These are phyloP conservation scores for Contarinia nasturtii DNA, from an alignment of 1,140 invertebrate genomes.

Conservation along the genomic window DNA sequence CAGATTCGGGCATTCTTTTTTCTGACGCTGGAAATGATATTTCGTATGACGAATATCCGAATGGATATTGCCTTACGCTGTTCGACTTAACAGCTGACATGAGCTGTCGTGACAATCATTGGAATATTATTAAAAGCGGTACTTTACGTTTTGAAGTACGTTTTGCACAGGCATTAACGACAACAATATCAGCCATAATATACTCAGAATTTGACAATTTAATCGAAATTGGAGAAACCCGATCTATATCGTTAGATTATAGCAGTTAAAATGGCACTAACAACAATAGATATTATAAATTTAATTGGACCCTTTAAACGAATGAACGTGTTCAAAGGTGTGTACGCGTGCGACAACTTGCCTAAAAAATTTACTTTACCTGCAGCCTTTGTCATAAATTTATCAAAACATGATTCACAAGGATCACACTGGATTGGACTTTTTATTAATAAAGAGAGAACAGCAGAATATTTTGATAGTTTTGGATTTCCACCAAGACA, in stretches of 20 bases:
- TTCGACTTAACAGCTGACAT: conserved; percentile 21
- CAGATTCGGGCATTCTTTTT: conserved; percentile 17
- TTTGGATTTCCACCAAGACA: too few species aligned
- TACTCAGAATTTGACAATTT: too few species aligned
- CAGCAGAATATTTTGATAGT: background rate
- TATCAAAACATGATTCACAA: background rate
- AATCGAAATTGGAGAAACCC: too few species aligned
- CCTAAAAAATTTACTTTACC: background rate
- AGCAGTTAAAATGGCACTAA: too few species aligned
- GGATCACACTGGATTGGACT: background rate
- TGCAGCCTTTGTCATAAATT: background rate
- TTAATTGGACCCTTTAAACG: background rate
- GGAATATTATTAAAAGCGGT: too few species aligned
- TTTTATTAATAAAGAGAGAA: background rate
- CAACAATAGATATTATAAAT: too few species aligned
- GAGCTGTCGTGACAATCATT: conserved; percentile 9
- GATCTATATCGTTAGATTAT: too few species aligned
- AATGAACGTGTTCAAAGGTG: background rate
- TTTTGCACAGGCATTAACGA: too few species aligned
- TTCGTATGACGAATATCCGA: conserved; percentile 6
- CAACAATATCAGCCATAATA: too few species aligned
- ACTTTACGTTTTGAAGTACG: too few species aligned
- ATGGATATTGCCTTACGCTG: conserved; percentile 12
- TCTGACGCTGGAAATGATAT: conserved; percentile 12
- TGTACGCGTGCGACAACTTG: background rate